phyloP scores from a whole-genome alignment of 2,888 invertebrate species.

The Dynastes maya region DNA sequence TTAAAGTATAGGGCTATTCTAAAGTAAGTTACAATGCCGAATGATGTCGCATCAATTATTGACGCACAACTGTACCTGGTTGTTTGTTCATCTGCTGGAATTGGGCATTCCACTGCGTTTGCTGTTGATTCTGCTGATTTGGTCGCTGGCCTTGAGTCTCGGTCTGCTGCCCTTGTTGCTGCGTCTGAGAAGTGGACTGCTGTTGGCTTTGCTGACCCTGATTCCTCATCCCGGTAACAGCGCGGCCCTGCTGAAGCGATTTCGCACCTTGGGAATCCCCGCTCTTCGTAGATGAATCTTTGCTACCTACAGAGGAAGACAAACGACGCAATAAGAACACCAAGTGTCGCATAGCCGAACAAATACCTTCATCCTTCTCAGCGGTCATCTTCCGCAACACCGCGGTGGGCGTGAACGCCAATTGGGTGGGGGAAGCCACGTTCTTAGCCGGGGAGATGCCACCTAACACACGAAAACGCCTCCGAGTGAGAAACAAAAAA shows the following conservation, averaged over 20 bases:
- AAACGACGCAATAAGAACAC: slow-evolving; percentile 14
- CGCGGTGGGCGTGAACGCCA: slow-evolving; percentile 94
- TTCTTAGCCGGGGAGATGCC: slow-evolving; percentile 70
- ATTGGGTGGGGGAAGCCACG: slow-evolving; percentile 78
- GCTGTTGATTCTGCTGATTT: not conserved
- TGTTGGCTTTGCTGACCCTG: slow-evolving; percentile 48
- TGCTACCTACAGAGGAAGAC: slow-evolving; percentile 52
- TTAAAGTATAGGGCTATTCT: not conserved
- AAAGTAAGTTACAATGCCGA: too few species aligned
- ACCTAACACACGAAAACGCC: slow-evolving; percentile 12
- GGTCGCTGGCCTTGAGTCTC: slow-evolving; percentile 43
- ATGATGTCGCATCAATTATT: too few species aligned
- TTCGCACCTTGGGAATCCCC: slow-evolving; percentile 50
- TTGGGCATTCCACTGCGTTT: slow-evolving; percentile 61
- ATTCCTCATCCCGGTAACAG: slow-evolving; percentile 67
- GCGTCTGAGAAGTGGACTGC: slow-evolving; percentile 60
- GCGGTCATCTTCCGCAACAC: slow-evolving; percentile 96
- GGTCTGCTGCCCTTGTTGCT: slow-evolving; percentile 23
- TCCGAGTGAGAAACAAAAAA: not conserved
- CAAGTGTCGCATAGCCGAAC: not conserved
- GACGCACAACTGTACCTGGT: slow-evolving; percentile 52
- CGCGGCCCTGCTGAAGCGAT: slow-evolving; percentile 64
- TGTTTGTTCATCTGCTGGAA: slow-evolving; percentile 60
- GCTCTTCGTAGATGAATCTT: slow-evolving; percentile 56
- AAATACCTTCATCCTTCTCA: slow-evolving; percentile 82